These are phyloP conservation scores for Drosophila funebris DNA, from an alignment of 1,140 invertebrate species.

Conservation along the genomic window DNA sequence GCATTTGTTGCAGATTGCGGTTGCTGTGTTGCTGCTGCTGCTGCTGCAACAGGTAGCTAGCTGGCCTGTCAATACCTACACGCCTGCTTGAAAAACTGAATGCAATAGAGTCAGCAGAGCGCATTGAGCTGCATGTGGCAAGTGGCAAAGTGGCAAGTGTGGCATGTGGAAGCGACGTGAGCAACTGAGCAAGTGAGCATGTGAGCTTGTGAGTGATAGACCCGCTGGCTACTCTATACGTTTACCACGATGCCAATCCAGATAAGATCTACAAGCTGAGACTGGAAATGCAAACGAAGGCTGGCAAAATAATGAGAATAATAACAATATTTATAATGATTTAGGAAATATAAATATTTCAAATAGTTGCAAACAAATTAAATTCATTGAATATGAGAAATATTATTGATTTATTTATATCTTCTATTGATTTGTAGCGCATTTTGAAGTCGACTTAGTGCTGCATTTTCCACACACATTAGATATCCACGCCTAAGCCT, in stretches of 20 bases:
- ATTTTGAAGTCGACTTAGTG: neutral
- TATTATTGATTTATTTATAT: neutral
- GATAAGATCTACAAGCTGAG: neutral
- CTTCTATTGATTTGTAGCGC: neutral
- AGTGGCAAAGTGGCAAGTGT: conserved; percentile 12
- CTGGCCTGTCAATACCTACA: conserved; percentile 75
- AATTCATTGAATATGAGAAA: neutral
- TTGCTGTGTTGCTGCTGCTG: conserved; percentile 6
- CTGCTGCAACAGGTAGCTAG: conserved; percentile 62
- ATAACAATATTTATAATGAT: neutral
- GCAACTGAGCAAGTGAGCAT: neutral
- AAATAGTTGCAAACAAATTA: too few species aligned
- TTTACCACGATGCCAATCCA: neutral
- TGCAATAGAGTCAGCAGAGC: conserved; percentile 30
- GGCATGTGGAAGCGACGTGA: conserved; percentile 27
- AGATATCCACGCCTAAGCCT: conserved; percentile 30
- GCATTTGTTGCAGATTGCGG: conserved; percentile 12
- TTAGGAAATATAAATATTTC: neutral
- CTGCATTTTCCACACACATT: neutral
- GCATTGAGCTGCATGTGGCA: conserved; percentile 47
- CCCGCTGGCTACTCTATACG: conserved; percentile 24
- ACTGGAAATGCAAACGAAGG: neutral
- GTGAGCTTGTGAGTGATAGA: conserved; percentile 29
- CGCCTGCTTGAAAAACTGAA: conserved; percentile 55
- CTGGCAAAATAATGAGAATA: neutral